Percentiles rank a stretch among this genome's conserved stretches.
phyloP scores from a whole-genome alignment of 2,797 vertebrate species.

The Notolepis coatsorum region DNA sequence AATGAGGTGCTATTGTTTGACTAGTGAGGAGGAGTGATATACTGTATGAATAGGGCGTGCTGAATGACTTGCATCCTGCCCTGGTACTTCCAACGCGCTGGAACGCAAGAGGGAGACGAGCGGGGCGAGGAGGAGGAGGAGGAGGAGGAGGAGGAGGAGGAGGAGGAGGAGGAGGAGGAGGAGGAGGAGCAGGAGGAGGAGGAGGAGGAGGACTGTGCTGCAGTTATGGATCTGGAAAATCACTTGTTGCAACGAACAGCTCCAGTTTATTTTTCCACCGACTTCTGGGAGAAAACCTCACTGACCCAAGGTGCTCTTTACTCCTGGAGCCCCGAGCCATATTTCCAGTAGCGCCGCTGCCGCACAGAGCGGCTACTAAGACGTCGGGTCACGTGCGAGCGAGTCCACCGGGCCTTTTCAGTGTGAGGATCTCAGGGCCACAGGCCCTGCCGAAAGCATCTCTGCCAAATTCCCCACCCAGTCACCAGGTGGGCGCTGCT shows the following conservation, averaged over 20 bases:
- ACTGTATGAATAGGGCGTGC: constrained; percentile 40
- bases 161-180: neutral
- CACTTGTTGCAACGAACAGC: constrained; percentile 34
- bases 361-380: neutral
- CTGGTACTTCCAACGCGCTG: constrained; percentile 30
- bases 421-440: neutral
- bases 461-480: constrained; percentile 57
- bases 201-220: neutral
- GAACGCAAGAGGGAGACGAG: constrained; percentile 15
- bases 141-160: constrained; percentile 6
- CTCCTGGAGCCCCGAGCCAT: constrained; percentile 32
- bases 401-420: neutral
- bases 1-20: constrained; percentile 54
- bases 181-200: no score
- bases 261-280: constrained; percentile 64
- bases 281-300: constrained; percentile 45
- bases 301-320: constrained; percentile 42
- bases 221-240: constrained; percentile 58
- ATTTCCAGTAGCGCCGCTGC: constrained; percentile 43
- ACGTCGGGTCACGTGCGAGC: neutral
- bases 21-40: constrained; percentile 33
- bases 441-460: constrained; percentile 12
- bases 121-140: neutral
- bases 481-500: constrained; percentile 56
- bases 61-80: constrained; percentile 55